These are phyloP conservation scores for Boulengeromyrus knoepffleri DNA, from an alignment of 2,113 vertebrate species.

Conservation along the genomic window DNA sequence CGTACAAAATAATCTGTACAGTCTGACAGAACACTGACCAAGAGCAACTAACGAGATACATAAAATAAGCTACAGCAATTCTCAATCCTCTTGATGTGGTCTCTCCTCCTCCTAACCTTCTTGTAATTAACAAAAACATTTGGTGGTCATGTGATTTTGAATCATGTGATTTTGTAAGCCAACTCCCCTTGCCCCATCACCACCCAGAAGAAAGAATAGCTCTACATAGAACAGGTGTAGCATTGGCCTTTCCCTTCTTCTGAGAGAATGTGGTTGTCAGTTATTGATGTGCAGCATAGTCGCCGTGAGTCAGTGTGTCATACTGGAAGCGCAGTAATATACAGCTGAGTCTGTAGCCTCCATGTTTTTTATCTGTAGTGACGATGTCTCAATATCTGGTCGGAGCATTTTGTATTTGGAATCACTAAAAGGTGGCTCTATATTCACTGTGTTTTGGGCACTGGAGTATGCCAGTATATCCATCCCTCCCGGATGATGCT, in stretches of 20 bases:
- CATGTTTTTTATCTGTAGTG: conserved; percentile 19
- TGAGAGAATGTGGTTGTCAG: neutral
- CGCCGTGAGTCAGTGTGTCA: conserved; percentile 18
- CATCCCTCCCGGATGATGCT: conserved; percentile 16
- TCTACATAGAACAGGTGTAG: neutral
- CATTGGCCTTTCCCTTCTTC: too few species aligned
- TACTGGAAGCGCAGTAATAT: conserved; percentile 32
- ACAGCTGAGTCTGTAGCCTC: conserved; percentile 25
- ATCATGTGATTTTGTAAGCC: neutral
- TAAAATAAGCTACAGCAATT: neutral
- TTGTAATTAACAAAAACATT: neutral
- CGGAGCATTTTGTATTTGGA: conserved; percentile 28
- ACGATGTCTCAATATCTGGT: neutral
- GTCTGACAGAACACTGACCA: neutral
- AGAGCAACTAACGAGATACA: neutral
- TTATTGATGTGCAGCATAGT: conserved; percentile 24
- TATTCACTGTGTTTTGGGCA: neutral
- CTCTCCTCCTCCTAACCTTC: neutral
- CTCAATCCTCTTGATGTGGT: neutral
- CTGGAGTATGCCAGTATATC: conserved; percentile 13
- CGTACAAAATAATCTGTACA: neutral
- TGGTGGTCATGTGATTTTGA: neutral
- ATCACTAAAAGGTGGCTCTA: neutral
- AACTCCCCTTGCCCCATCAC: neutral
- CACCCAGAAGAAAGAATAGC: neutral